Evolutionary conservation across 2,113 vertebrate genomes (phyloP).

Genomic region (Chloropsis hardwickii): DNA sequence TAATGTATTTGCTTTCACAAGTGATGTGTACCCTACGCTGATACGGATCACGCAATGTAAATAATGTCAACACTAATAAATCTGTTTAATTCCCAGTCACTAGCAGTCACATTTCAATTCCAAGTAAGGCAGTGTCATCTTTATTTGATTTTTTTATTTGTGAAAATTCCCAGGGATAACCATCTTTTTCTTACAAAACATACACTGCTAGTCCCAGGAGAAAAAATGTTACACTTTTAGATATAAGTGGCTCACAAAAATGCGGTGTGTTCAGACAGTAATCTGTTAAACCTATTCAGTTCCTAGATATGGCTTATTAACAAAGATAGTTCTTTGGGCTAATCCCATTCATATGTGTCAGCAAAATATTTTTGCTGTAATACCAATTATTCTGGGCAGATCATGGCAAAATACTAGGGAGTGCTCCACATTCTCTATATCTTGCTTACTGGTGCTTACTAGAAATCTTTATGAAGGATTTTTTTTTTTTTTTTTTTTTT

Average conservation of each 20-base stretch:
- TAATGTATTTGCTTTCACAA: not conserved
- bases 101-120: not conserved
- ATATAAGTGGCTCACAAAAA: not conserved
- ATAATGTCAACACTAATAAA: not conserved
- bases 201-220: not conserved
- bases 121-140: not conserved
- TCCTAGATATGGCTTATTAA: not conserved
- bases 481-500: not conserved
- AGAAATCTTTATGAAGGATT: not conserved
- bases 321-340: not conserved
- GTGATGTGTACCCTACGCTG: not conserved
- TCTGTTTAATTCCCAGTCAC: not conserved
- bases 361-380: slow-evolving; percentile 20
- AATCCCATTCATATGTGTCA: not conserved
- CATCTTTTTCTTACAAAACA: not conserved
- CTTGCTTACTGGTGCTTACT: not conserved
- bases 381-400: not conserved
- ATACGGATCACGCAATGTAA: not conserved
- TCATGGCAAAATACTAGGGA: not conserved
- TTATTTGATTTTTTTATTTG: not conserved
- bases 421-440: not conserved
- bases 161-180: not conserved
- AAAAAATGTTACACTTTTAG: not conserved
- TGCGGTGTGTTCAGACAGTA: not conserved
- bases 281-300: not conserved